Evolutionary conservation across 2,888 invertebrate species (phyloP), one percentile per base, ranked within the genome.

Genomic region (Melolontha melolontha): DNA sequence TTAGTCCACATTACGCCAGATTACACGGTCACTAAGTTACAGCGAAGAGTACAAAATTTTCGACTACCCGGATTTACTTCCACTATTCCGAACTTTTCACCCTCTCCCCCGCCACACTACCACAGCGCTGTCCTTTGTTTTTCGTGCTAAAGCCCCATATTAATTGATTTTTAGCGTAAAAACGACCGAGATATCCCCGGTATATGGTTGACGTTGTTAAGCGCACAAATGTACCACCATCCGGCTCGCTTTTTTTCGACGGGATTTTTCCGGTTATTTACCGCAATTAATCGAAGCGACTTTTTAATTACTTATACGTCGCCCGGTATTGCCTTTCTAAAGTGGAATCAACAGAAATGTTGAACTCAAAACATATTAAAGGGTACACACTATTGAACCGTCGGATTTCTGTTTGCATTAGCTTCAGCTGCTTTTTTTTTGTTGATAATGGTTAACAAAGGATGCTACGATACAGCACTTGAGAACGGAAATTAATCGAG

Each of bases 21-120:
- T 79, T 79, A 79, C 75, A 77, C 74, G 77, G 77, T 76, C 77
- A 75, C 77, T 76, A 78, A 77, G 74, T 75, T 75, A 72, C 73
- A 42, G 49, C 74, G 70, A 76, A 77, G 75, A 75, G 76, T 55
- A 63, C 63, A 49, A 49, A 49, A 63, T 50, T 75, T 49, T 49
- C 49, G 49, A 34, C 34, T 34, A 34, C 49, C 22, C 49, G 49
- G 49, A 49, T 49, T 49, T 49, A 39, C 17, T 16, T 54, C 39
- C 54, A 40, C 39, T 16, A 54, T 12, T 34, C 22, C 57, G 57
- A 57, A 57, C 7, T 42, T 42, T 57, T 42, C 57, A 27, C 27
- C 51, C 34, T 6, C 10, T 34, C 34, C 5, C 34, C 47, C 14
- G 5, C 16, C 1, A 0, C 16, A 47, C 47, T 42, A 12, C 42